Conservation (phyloP, 2,113 vertebrate species). For the Phalacrocorax aristotelis region DNA sequence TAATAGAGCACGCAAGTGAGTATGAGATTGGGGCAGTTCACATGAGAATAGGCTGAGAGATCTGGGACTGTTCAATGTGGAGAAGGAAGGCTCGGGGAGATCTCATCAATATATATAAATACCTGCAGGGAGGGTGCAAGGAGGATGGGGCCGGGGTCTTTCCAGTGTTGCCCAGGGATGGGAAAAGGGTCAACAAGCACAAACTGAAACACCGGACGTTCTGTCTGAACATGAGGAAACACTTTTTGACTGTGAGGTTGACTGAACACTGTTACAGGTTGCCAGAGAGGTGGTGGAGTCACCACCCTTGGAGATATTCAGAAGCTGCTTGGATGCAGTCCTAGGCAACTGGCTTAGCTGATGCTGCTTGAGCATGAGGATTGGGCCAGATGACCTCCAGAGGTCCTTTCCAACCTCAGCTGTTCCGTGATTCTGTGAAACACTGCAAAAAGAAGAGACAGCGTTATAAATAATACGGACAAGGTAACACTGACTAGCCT, state of each 20-base stretch:
- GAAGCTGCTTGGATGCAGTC: rapidly evolving
- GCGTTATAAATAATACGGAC: neutral
- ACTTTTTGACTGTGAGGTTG: neutral
- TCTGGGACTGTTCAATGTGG: neutral
- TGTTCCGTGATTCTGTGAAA: neutral
- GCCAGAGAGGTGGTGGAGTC: neutral
- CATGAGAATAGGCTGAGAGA: neutral
- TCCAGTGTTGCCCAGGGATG: too few species aligned
- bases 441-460: neutral
- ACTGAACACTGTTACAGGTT: neutral
- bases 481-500: too few species aligned
- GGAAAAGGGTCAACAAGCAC: neutral
- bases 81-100: neutral
- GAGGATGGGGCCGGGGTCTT: neutral
- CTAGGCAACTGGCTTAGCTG: neutral
- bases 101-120: neutral
- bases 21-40: neutral
- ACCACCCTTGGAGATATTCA: neutral
- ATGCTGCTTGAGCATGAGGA: neutral
- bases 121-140: neutral
- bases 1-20: too few species aligned
- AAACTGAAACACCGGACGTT: neutral
- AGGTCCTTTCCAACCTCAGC: neutral
- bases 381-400: neutral
- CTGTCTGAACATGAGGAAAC: neutral